A percentile compares a stretch with the other conserved stretches of the same genome.
Evolutionary conservation across 2,113 vertebrate genomes (phyloP).

Genomic region (Oryzias melastigma): DNA sequence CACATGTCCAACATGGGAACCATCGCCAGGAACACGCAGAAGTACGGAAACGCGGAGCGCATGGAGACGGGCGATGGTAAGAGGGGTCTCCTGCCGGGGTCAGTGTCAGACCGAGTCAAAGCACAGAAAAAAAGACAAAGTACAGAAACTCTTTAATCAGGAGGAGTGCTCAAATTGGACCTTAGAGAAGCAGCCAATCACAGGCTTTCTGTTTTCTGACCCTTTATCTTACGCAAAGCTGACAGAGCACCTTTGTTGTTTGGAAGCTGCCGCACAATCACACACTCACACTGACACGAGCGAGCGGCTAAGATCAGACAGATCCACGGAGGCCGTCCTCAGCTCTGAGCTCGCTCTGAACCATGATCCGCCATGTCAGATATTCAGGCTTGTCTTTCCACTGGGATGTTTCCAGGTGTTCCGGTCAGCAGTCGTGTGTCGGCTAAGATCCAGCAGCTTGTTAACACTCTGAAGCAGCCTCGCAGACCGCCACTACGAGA

Average conservation of each 20-base stretch:
- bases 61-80: slow-evolving; percentile 98
- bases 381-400: slow-evolving; percentile 1
- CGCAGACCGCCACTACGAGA: slow-evolving; percentile 94
- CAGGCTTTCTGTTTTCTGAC: slow-evolving; percentile 9
- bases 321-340: background rate
- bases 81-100: background rate
- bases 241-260: slow-evolving; percentile 25
- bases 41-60: slow-evolving; percentile 97
- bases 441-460: slow-evolving; percentile 98
- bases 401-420: slow-evolving; percentile 80
- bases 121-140: background rate
- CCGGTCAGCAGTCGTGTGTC: slow-evolving; percentile 98
- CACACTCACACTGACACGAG: slow-evolving; percentile 7
- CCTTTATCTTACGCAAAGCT: slow-evolving; percentile 15
- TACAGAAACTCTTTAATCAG: slow-evolving; percentile 38
- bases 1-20: slow-evolving; percentile 96
- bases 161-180: slow-evolving; percentile 38
- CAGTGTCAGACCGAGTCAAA: slow-evolving; percentile 6
- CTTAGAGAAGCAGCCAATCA: slow-evolving; percentile 43
- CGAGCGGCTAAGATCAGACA: background rate
- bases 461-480: slow-evolving; percentile 97
- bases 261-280: slow-evolving; percentile 29
- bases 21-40: slow-evolving; percentile 86
- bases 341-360: background rate
- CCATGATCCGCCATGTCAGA: background rate